Evolutionary conservation across 1,140 invertebrate genomes (phyloP).

Genomic region (Macrobrachium rosenbergii): DNA sequence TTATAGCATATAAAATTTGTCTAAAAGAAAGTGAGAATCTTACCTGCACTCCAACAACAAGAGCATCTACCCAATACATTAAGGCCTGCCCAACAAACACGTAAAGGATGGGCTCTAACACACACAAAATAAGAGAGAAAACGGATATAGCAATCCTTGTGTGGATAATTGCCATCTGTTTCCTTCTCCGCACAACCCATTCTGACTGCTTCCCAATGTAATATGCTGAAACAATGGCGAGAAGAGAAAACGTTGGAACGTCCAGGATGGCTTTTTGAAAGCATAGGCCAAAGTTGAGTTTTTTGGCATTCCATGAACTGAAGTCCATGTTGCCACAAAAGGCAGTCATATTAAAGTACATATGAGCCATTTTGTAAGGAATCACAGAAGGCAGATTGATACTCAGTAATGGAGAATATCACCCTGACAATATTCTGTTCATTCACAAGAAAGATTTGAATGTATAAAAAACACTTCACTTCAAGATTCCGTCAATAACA

Average conservation of each 20-base stretch:
- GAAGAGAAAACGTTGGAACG: constrained; percentile 74
- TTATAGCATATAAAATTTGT: background rate
- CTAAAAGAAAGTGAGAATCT: background rate
- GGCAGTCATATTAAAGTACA: constrained; percentile 54
- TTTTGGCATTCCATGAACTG: constrained; percentile 60
- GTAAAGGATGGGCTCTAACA: constrained; percentile 75
- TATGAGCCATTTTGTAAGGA: constrained; percentile 18
- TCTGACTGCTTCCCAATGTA: constrained; percentile 78
- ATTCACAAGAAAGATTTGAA: too few relatives aligned
- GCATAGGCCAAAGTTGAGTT: constrained; percentile 80
- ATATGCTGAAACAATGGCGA: constrained; percentile 82
- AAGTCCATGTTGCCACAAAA: constrained; percentile 61
- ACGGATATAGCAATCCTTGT: constrained; percentile 76
- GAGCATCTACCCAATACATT: constrained; percentile 77
- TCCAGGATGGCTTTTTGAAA: constrained; percentile 83
- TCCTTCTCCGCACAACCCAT: constrained; percentile 74
- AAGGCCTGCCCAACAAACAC: constrained; percentile 66
- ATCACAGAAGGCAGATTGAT: background rate
- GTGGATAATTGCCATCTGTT: constrained; percentile 76
- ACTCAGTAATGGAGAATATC: background rate
- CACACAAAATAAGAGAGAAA: constrained; percentile 76
- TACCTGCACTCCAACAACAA: constrained; percentile 71
- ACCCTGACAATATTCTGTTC: too few relatives aligned
- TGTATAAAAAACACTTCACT: too few relatives aligned
- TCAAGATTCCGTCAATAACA: too few relatives aligned